Base-by-base conservation (phyloP, 37 sponge, comb jelly and placozoan genomes). In the Oopsacas minuta region DNA sequence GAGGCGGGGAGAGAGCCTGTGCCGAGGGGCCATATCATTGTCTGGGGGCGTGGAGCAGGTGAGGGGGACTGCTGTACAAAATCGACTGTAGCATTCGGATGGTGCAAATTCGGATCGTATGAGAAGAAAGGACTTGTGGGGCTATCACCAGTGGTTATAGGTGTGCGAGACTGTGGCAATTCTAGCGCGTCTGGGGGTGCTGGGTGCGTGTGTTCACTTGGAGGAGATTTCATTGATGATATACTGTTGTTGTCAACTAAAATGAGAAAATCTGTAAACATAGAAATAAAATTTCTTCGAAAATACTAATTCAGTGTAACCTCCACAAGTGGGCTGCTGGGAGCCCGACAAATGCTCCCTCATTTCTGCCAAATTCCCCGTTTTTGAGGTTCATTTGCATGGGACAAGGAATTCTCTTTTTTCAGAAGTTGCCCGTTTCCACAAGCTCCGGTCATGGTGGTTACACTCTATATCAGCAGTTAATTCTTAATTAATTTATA, bases 171-270 rank as follows among this genome's bases (percentile, higher is more conserved):
- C 30, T 61, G 75, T 61, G 75, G 28, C 28, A 61, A 12, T 34
- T 61, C 75, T 61, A 61, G 20, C 32, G 75, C 28, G 30, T 61
- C 75, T 20, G 75, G 75, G 75, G 75, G 28, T 3, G 28, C 75
- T 25, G 75, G 1, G 22, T 61, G 75, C 1, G 20, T 10, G 75
- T 61, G 75, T n/a, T 61, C 75, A 34, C 75, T 61, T 7, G 75
- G 22, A 32, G 75, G 75, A 12, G 75, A 61, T 12, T 61, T 61
- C 75, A 61, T 61, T 10, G 75, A 61, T 5, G 75, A 61, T 5
- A 61, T 61, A 34, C 75, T 61, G 75, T 61, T 61, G 75, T 61
- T 61, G 75, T 61, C 75, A n/a, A 61, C 75, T 61, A 61, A 25
- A 61, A 12, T 42, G 49, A 15, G 15, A 15, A n/a, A n/a, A n/a